Evolutionary conservation across 1,140 invertebrate genomes (phyloP), one percentile per base, ranked within the genome.

Genomic region (Lysiphlebus fabarum): DNA sequence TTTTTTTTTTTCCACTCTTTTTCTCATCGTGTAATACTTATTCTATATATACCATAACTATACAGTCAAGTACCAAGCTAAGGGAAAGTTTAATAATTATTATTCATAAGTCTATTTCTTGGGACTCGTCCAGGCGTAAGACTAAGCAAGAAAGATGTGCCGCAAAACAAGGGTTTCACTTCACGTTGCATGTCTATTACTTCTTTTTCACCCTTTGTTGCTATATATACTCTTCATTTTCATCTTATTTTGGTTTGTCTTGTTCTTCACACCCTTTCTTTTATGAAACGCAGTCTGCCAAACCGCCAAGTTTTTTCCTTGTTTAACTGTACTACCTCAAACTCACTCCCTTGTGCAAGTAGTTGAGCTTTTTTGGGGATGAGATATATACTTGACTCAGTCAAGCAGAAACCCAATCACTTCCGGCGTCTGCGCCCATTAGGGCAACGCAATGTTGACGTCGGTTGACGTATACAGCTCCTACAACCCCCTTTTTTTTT

Each of bases 391-490:
- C 73, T 68, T 66, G 75, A 76, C 73, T 77, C 78, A 79, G 76
- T 79, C 77, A 74, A 78, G 77, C 76, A 68, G 75, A 81, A 81
- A 81, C 76, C 77, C 79, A 79, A 81, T 81, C 79, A 79, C 77
- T 80, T 81, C 78, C 79, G 77, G 77, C 79, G 78, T 81, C 80
- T 77, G 76, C 77, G 73, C 77, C 77, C 78, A 78, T 81, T 81
- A 80, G 73, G 75, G 74, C 72, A 73, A 75, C 76, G 72, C 75
- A 74, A 78, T 74, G 77, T 75, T 80, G 76, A 79, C 75, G 75
- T 78, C 69, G 73, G 70, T 77, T 77, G 77, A 79, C 78, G 73
- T 76, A 73, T 75, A 59, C 63, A 53, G 48, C 41, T 61, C 66
- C 62, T 69, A 69, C 70, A 67, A 66, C 67, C 58, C 26, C 63